phyloP scores from a whole-genome alignment of 2,113 vertebrate species.

The Alligator mississippiensis region DNA sequence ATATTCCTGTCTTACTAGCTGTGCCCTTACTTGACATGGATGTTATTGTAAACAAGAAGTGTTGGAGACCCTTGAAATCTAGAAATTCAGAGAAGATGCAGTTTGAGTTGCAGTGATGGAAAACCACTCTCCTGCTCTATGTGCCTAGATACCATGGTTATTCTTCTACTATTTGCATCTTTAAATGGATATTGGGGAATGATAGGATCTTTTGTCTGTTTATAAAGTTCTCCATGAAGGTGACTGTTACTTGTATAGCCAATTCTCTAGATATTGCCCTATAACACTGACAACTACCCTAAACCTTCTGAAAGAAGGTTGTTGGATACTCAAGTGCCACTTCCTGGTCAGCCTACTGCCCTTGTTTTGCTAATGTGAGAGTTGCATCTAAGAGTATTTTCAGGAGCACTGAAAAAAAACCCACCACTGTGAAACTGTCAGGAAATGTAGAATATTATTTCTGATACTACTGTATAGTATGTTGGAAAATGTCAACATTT shows the following conservation, averaged over 20 bases:
- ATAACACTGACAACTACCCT: neutral
- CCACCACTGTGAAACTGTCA: neutral
- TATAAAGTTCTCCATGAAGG: neutral
- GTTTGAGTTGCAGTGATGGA: neutral
- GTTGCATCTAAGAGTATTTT: too few species aligned
- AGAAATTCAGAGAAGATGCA: neutral
- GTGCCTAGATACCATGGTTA: neutral
- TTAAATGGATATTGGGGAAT: neutral
- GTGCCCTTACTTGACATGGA: neutral
- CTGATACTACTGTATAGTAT: neutral
- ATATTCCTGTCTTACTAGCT: neutral
- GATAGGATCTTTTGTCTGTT: neutral
- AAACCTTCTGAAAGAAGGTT: slow-evolving; percentile 32
- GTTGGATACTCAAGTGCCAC: neutral
- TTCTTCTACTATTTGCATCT: neutral
- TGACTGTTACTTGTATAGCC: neutral
- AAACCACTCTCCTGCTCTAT: neutral
- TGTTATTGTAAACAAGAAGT: too few species aligned
- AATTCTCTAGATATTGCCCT: slow-evolving; percentile 26
- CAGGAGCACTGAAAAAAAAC: too few species aligned
- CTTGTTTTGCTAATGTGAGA: too few species aligned
- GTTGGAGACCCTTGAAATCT: neutral
- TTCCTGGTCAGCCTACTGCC: slow-evolving; percentile 15
- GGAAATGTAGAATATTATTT: neutral
- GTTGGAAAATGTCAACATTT: fast-evolving